These are phyloP conservation scores for Stichopus chloronotus DNA, from an alignment of 35 echinoderm and acorn worm genomes.

Conservation along the genomic window DNA sequence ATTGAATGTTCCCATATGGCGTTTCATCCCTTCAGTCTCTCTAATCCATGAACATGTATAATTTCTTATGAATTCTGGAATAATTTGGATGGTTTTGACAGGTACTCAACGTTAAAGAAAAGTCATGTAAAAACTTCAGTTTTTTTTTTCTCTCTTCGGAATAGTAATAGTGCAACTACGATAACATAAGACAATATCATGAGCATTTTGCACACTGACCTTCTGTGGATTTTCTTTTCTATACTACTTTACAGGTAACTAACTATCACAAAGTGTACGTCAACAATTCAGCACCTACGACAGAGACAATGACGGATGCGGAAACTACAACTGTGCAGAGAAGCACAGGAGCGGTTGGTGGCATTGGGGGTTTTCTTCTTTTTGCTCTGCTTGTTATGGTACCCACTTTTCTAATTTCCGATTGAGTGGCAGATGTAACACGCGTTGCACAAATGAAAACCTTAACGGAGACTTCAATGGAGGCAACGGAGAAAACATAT, in stretches of 20 bases:
- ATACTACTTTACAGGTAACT: neutral
- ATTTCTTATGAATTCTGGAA: too few relatives aligned
- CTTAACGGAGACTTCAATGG: constrained; percentile 9
- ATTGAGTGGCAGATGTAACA: neutral
- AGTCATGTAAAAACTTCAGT: too few relatives aligned
- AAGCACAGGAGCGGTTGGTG: constrained; percentile 10
- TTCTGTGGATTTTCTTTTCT: too few relatives aligned
- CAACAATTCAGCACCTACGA: neutral
- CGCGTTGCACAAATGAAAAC: neutral
- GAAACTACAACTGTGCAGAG: neutral
- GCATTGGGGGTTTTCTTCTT: neutral
- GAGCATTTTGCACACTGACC: too few relatives aligned
- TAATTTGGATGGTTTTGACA: too few relatives aligned
- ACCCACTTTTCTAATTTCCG: neutral
- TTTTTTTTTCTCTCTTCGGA: too few relatives aligned
- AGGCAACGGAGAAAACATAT: neutral
- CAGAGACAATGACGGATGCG: neutral
- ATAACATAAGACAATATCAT: too few relatives aligned
- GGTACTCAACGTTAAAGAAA: too few relatives aligned
- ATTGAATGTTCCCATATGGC: too few relatives aligned
- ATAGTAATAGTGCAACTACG: too few relatives aligned
- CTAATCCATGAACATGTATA: too few relatives aligned
- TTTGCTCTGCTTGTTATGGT: neutral
- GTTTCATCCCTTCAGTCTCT: too few relatives aligned
- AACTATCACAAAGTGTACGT: neutral